Conservation (phyloP, 1,140 invertebrate species). For the Aphidius ervi region DNA sequence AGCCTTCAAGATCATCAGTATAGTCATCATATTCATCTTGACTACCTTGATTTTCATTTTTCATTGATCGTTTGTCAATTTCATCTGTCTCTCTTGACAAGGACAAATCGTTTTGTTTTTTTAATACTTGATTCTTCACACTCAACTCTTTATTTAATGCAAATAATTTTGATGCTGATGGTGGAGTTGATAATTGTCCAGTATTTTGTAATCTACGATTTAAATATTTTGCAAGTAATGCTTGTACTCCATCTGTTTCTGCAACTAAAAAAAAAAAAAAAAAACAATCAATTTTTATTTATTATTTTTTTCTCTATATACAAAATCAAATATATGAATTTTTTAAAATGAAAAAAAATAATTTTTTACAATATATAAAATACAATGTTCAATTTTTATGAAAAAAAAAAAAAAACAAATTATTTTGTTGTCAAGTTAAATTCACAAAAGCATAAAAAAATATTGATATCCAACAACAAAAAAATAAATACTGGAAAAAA, state of each 20-base stretch:
- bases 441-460: no score
- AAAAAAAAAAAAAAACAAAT: no score
- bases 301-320: no score
- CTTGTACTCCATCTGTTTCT: slow-evolving; percentile 39
- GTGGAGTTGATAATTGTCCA: slow-evolving; percentile 35
- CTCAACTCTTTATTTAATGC: slow-evolving; percentile 25
- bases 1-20: slow-evolving; percentile 39
- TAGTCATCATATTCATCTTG: slow-evolving; percentile 40
- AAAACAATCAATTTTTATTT: background rate
- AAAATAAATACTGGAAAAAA: no score
- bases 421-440: no score
- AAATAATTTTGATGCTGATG: slow-evolving; percentile 40
- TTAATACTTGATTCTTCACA: slow-evolving; percentile 12
- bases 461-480: no score
- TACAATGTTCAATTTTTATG: no score
- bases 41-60: slow-evolving; percentile 16
- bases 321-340: no score
- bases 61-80: background rate
- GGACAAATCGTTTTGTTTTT: slow-evolving; percentile 16
- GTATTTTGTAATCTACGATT: slow-evolving; percentile 38
- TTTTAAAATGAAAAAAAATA: no score
- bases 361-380: no score
- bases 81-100: no score
- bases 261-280: slow-evolving; percentile 41
- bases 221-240: slow-evolving; percentile 39